A percentile compares a stretch with the other conserved stretches of the same genome.
These are phyloP conservation scores for Xanthia icteritia DNA, from an alignment of 2,888 invertebrate species.

Conservation along the genomic window DNA sequence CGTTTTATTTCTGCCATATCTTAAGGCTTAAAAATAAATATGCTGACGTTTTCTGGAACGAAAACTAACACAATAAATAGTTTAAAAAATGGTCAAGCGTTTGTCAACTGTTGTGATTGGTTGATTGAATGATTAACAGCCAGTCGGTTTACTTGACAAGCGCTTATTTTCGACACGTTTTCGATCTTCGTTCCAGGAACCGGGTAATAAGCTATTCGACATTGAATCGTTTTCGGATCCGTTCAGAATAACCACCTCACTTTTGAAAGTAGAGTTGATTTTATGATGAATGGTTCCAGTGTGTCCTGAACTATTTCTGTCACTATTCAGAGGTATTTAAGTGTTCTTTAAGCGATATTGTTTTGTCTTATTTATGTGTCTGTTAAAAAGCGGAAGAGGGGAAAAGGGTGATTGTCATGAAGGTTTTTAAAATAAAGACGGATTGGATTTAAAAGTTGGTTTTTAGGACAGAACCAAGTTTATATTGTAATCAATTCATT, in stretches of 20 bases:
- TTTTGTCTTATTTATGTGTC: conserved; percentile 55
- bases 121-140: background rate
- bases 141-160: background rate
- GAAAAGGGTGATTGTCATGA: conserved; percentile 12
- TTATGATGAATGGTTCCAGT: conserved; percentile 79
- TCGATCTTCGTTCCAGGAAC: background rate
- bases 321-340: conserved; percentile 57
- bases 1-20: background rate
- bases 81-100: background rate
- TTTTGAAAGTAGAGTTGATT: conserved; percentile 65
- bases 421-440: background rate
- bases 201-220: background rate
- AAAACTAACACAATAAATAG: background rate
- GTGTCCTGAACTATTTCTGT: conserved; percentile 73
- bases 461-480: background rate
- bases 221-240: conserved; percentile 11
- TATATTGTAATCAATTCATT: background rate
- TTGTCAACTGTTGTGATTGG: background rate
- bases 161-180: background rate
- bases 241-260: conserved; percentile 71
- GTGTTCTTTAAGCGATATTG: conserved; percentile 65
- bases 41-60: background rate
- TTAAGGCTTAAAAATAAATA: background rate
- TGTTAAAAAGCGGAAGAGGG: conserved; percentile 37
- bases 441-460: background rate